Conservation (phyloP, 2,888 invertebrate genomes). For the Drosophila borealis region DNA sequence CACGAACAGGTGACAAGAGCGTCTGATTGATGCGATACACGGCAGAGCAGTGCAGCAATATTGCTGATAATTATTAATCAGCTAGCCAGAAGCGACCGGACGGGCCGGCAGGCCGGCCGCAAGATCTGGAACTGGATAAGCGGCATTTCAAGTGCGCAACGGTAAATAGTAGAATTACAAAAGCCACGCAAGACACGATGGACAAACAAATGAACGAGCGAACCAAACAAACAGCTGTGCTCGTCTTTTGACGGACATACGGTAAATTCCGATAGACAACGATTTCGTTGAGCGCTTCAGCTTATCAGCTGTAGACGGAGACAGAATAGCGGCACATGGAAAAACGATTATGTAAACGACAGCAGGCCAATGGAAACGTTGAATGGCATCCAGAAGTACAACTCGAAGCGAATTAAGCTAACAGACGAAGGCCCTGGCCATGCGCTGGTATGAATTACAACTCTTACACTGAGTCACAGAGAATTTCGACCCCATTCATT, state of each 20-base stretch:
- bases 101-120: background rate
- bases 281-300: background rate
- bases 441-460: conserved; percentile 43
- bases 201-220: conserved; percentile 8
- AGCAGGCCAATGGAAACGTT: conserved; percentile 27
- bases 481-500: conserved; percentile 54
- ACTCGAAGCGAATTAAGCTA: conserved; percentile 58
- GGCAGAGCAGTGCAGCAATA: conserved; percentile 49
- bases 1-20: conserved; percentile 33
- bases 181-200: conserved; percentile 9
- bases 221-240: conserved; percentile 40
- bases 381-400: conserved; percentile 15
- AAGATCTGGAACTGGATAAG: conserved; percentile 54
- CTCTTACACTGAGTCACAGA: conserved; percentile 27
- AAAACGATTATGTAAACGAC: conserved; percentile 72
- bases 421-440: conserved; percentile 38
- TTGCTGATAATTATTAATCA: conserved; percentile 64
- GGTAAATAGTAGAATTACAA: conserved; percentile 59
- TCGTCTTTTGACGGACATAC: conserved; percentile 19
- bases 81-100: conserved; percentile 17
- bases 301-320: conserved; percentile 25
- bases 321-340: conserved; percentile 54
- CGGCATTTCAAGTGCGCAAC: conserved; percentile 53
- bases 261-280: conserved; percentile 23
- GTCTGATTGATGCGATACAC: conserved; percentile 61